A percentile compares a stretch with the other conserved stretches of the same genome.
Evolutionary conservation across 2,888 invertebrate species (phyloP).

Genomic region (Phoenoteleia sp.): DNA sequence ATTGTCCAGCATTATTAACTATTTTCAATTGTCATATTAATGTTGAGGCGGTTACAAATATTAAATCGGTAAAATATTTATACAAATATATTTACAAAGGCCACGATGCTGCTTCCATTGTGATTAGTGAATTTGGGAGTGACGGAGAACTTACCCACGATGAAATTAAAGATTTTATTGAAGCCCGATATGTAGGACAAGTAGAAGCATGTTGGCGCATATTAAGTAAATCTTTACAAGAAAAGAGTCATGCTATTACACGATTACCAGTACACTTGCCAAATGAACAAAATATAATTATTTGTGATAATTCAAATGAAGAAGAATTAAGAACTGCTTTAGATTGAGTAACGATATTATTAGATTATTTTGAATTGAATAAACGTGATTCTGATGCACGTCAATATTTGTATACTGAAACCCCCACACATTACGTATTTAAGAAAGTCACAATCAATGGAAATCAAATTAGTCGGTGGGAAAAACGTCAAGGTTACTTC

Average conservation of each 20-base stretch:
- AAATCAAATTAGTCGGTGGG: conserved; percentile 3
- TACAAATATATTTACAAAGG: background rate
- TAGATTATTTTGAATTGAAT: background rate
- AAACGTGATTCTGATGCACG: background rate
- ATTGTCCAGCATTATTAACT: conserved; percentile 54
- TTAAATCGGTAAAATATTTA: conserved; percentile 74
- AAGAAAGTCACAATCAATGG: conserved; percentile 1
- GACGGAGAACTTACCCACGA: conserved; percentile 20
- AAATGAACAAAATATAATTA: conserved; percentile 5
- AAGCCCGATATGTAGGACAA: conserved; percentile 27
- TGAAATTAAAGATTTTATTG: conserved; percentile 43
- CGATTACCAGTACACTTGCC: conserved; percentile 1
- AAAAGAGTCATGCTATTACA: background rate
- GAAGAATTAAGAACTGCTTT: background rate
- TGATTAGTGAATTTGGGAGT: background rate
- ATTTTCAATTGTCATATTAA: conserved; percentile 69
- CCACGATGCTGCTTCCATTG: conserved; percentile 32
- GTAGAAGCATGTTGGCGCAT: background rate
- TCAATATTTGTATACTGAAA: background rate
- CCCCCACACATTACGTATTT: background rate
- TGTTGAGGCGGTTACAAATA: conserved; percentile 78
- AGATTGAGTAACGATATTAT: background rate
- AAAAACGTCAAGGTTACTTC: background rate
- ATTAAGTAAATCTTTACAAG: background rate
- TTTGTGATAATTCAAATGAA: background rate